phyloP scores from a whole-genome alignment of 1,140 invertebrate genomes.

The Pseudomyrmex sp. region DNA sequence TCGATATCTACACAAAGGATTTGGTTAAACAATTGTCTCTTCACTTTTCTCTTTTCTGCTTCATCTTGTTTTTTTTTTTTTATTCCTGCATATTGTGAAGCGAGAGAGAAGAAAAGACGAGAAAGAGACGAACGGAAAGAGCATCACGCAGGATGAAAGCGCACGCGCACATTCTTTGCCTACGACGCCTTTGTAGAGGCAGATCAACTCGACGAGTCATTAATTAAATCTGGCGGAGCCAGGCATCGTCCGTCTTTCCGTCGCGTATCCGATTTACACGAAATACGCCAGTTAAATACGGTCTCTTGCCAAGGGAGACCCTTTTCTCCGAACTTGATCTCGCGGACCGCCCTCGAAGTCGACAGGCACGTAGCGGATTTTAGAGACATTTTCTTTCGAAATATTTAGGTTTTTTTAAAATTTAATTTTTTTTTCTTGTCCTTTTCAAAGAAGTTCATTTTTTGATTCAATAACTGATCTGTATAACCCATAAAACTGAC shows the following conservation, averaged over 20 bases:
- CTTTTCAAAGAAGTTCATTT: no score
- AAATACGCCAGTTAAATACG: conserved; percentile 76
- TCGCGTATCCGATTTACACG: conserved; percentile 74
- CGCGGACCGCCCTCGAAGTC: conserved; percentile 69
- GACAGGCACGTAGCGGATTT: conserved; percentile 6
- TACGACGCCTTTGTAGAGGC: conserved; percentile 78
- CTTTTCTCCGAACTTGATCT: conserved; percentile 75
- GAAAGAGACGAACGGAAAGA: conserved; percentile 44
- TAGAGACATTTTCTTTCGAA: no score
- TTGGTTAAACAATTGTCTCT: conserved; percentile 67
- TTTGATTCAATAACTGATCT: no score
- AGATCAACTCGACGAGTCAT: conserved; percentile 83
- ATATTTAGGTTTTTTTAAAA: no score
- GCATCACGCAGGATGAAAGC: conserved; percentile 1
- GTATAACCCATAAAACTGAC: no score
- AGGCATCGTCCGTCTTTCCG: conserved; percentile 75
- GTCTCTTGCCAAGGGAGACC: conserved; percentile 64
- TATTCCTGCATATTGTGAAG: conserved; percentile 16
- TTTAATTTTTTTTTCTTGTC: no score
- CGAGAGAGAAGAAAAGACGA: conserved; percentile 23
- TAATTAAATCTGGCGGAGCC: conserved; percentile 82
- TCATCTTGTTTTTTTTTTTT: not conserved
- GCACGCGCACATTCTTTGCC: conserved; percentile 55
- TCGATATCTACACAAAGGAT: conserved; percentile 12
- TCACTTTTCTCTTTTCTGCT: conserved; percentile 27